Conservation (phyloP, 2,113 vertebrate genomes). For the Eulemur rufifrons region DNA sequence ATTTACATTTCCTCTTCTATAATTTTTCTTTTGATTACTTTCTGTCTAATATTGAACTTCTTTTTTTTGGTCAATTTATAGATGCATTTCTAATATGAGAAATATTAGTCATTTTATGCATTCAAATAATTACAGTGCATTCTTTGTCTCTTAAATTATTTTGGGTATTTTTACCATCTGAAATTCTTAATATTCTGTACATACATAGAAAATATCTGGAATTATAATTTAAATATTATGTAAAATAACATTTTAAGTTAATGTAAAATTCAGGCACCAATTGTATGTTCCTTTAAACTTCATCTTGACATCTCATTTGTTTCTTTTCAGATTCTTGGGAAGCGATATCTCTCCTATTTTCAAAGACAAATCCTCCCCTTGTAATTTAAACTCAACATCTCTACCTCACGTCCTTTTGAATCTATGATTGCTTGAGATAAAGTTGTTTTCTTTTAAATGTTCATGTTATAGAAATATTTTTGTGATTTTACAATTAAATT, state of each 20-base stretch:
- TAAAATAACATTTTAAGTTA: neutral
- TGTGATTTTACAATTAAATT: neutral
- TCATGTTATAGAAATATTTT: neutral
- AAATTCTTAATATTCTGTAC: neutral
- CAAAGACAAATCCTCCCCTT: neutral
- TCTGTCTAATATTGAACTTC: neutral
- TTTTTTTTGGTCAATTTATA: neutral
- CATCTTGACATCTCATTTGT: neutral
- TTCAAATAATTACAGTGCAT: neutral
- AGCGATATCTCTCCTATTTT: neutral
- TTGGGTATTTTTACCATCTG: neutral
- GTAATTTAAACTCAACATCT: neutral
- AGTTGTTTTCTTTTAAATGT: neutral
- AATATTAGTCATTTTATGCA: neutral
- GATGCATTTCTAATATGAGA: neutral
- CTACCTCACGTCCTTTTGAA: neutral
- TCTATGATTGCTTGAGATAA: neutral
- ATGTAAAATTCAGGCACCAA: neutral
- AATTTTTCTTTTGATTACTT: neutral
- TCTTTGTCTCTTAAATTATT: neutral
- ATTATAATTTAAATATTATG: neutral
- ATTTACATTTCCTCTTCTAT: neutral
- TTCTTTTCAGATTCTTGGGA: neutral
- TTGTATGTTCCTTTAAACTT: neutral
- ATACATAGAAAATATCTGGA: neutral